Evolutionary conservation across 2,797 vertebrate genomes (phyloP).

Genomic region (Mus spretus): DNA sequence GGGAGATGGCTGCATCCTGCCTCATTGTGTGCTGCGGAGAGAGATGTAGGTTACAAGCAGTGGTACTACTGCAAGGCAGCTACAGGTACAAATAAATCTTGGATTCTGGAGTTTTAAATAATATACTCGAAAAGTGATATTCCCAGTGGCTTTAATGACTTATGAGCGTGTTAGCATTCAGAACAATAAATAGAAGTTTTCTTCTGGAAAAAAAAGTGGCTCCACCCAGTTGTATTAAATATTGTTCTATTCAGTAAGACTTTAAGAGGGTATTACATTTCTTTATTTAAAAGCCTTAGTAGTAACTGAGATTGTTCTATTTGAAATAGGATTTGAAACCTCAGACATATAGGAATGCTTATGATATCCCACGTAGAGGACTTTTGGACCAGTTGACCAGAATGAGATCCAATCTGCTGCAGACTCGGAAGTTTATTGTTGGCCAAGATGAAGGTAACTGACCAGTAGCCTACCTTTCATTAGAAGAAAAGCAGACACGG

Average conservation of each 20-base stretch:
- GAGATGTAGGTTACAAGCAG: background rate
- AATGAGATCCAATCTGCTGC: constrained; percentile 98
- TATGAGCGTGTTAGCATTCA: background rate
- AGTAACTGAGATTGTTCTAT: constrained; percentile 77
- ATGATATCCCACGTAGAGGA: constrained; percentile 96
- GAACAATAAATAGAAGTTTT: constrained; percentile 30
- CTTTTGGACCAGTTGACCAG: constrained; percentile 97
- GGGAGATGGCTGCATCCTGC: background rate
- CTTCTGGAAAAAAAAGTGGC: background rate
- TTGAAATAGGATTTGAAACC: constrained; percentile 95
- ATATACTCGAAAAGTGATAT: background rate
- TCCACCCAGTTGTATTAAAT: background rate
- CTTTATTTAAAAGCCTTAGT: constrained; percentile 4
- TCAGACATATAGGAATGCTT: constrained; percentile 97
- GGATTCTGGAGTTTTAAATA: constrained; percentile 12
- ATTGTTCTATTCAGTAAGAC: constrained; percentile 36
- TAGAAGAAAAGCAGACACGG: constrained; percentile 4
- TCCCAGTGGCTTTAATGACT: constrained; percentile 16
- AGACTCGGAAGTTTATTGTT: constrained; percentile 94
- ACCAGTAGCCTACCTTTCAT: constrained; percentile 20
- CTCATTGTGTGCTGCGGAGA: background rate
- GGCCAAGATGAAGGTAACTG: constrained; percentile 97
- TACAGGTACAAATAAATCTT: background rate
- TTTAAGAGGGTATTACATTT: constrained; percentile 60
- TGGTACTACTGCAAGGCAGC: background rate